These are phyloP conservation scores for Sarotherodon lohbergeri DNA, from an alignment of 2,113 vertebrate species.

Conservation along the genomic window DNA sequence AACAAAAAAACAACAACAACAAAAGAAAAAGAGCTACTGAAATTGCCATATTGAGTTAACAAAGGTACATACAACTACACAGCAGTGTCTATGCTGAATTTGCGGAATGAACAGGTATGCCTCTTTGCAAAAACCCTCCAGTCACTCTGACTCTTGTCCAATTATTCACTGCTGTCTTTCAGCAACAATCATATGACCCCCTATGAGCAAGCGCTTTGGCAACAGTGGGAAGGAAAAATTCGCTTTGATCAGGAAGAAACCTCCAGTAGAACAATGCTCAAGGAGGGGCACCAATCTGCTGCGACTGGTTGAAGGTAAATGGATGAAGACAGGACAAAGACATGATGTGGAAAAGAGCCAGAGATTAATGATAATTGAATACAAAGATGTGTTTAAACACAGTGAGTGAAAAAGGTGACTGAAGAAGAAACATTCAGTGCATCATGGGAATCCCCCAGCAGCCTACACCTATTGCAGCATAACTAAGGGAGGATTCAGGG, in stretches of 20 bases:
- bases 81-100: neutral
- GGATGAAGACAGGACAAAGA: neutral
- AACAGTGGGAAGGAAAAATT: neutral
- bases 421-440: neutral
- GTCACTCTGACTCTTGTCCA: neutral
- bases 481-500: neutral
- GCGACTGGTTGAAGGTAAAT: neutral
- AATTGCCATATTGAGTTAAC: neutral
- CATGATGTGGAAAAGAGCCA: neutral
- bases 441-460: neutral
- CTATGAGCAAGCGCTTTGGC: neutral
- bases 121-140: neutral
- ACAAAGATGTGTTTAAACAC: neutral
- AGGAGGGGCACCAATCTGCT: neutral
- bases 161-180: neutral
- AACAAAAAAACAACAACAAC: accelerated
- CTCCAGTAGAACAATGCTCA: neutral
- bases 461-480: neutral
- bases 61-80: neutral
- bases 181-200: neutral
- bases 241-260: neutral
- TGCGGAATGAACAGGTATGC: neutral
- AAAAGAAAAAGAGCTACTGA: neutral
- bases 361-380: neutral
- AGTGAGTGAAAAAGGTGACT: neutral